Percentiles rank a stretch among this genome's conserved stretches.
These are phyloP conservation scores for Epiperipatus broadwayi DNA, from an alignment of 2,888 invertebrate species.

Conservation along the genomic window DNA sequence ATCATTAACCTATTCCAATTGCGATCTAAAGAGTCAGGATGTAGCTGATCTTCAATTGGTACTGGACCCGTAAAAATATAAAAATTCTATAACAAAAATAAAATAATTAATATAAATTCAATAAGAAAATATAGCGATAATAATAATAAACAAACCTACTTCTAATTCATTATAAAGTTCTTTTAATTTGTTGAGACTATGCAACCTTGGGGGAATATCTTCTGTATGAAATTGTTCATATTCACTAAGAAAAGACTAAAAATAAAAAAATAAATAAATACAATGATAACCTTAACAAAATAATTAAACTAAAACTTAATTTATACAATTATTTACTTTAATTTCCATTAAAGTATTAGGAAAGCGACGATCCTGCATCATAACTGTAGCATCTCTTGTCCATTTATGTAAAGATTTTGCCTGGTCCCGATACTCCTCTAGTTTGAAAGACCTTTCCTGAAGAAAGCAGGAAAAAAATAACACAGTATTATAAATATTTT, in stretches of 20 bases:
- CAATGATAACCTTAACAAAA: neutral
- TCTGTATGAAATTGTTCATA: conserved; percentile 79
- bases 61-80: conserved; percentile 11
- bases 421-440: conserved; percentile 73
- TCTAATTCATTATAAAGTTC: conserved; percentile 47
- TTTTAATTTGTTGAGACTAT: conserved; percentile 68
- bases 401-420: conserved; percentile 69
- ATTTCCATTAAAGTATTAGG: conserved; percentile 81
- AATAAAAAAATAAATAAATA: conserved; percentile 7
- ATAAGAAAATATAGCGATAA: too few species aligned
- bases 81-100: conserved; percentile 6
- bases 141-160: conserved; percentile 20
- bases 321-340: conserved; percentile 44
- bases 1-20: conserved; percentile 70
- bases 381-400: conserved; percentile 70
- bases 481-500: neutral
- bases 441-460: conserved; percentile 60
- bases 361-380: conserved; percentile 72
- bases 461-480: too few species aligned
- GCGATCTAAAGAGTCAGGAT: conserved; percentile 45
- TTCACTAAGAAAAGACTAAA: conserved; percentile 50
- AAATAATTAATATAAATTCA: too few species aligned
- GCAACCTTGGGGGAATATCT: conserved; percentile 72
- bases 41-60: conserved; percentile 20
- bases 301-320: conserved; percentile 5